Base-by-base conservation (phyloP, 2,888 invertebrate genomes). In the Choreutis nemorana region DNA sequence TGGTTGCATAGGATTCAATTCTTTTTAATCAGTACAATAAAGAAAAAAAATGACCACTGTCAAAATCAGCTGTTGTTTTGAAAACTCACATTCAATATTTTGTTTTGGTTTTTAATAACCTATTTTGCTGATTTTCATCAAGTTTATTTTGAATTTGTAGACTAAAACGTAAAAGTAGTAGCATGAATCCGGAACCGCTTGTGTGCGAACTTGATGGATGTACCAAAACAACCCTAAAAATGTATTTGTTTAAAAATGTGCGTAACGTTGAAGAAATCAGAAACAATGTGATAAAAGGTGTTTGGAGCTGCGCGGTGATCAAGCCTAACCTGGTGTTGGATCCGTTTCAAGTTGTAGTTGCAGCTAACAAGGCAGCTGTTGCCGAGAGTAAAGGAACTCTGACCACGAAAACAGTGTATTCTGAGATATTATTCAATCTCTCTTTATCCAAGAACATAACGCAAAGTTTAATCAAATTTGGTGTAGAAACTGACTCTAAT, bases 391-490 rank as follows among this genome's bases (percentile, higher is more conserved):
- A 50, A 1, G 53, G 57, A 7, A 60, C 55, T 18, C 61, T 86
- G 50, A 81, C 82, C 0, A 89, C 89, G 1, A 83, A 81, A 45
- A 81, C 77, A 5, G 46, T 88, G 1, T 84, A 72, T 48, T 81
- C 86, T 0, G 89, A 90, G 61, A 77, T 88, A 26, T 49, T 90
- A 10, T 89, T 81, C 50, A 86, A 86, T 54, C 63, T 90, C 33
- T 88, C 88, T 0, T 57, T 83, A 1, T 83, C 87, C 0, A 87
- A 83, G 48, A 88, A 87, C 43, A 90, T 90, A 37, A 79, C 84
- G 3, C 83, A 84, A 39, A 87, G 89, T 35, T 64, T 90, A 27
- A 67, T 55, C 28, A 84, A 75, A 34, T 89, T 89, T 61, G 87
- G 89, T 1, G 77, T 86, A 32, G 65, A 66, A 23, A 58, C 54